phyloP scores from a whole-genome alignment of 2,888 invertebrate genomes.

The Itoplectis maculator region DNA sequence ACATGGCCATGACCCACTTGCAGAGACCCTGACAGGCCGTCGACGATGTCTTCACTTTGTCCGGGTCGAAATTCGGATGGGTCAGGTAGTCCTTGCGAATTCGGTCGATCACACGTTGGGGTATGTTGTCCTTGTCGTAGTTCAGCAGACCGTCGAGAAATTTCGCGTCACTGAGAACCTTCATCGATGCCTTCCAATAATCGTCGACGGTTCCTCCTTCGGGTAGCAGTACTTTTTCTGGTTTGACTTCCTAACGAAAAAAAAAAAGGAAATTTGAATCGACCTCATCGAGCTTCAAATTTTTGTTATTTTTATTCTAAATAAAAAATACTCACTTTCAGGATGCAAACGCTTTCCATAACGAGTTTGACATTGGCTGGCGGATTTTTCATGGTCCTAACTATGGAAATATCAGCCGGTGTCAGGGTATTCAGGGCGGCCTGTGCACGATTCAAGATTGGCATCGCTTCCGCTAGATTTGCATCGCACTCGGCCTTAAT shows the following conservation, averaged over 20 bases:
- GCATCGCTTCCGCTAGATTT: constrained; percentile 95
- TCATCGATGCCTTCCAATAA: constrained; percentile 96
- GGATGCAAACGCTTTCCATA: constrained; percentile 98
- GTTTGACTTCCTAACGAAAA: constrained; percentile 90
- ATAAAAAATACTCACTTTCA: constrained; percentile 87
- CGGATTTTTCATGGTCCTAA: constrained; percentile 98
- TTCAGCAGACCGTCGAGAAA: constrained; percentile 94
- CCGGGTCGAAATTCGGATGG: constrained; percentile 96
- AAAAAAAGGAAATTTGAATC: not conserved
- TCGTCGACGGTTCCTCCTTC: constrained; percentile 95
- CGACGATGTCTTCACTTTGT: constrained; percentile 94
- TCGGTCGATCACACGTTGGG: constrained; percentile 92
- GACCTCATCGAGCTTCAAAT: not conserved
- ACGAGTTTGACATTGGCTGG: constrained; percentile 95
- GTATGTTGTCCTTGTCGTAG: constrained; percentile 97
- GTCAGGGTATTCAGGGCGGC: constrained; percentile 96
- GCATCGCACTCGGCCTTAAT: constrained; percentile 98
- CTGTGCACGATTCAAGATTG: constrained; percentile 94
- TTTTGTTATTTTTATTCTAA: not conserved
- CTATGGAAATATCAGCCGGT: constrained; percentile 94
- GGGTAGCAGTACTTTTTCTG: constrained; percentile 94
- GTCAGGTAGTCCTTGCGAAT: constrained; percentile 92
- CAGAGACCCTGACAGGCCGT: constrained; percentile 96
- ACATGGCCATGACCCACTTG: constrained; percentile 97
- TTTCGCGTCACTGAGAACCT: constrained; percentile 94